Conservation (phyloP, 2,113 vertebrate species). For the Hymenochirus boettgeri region DNA sequence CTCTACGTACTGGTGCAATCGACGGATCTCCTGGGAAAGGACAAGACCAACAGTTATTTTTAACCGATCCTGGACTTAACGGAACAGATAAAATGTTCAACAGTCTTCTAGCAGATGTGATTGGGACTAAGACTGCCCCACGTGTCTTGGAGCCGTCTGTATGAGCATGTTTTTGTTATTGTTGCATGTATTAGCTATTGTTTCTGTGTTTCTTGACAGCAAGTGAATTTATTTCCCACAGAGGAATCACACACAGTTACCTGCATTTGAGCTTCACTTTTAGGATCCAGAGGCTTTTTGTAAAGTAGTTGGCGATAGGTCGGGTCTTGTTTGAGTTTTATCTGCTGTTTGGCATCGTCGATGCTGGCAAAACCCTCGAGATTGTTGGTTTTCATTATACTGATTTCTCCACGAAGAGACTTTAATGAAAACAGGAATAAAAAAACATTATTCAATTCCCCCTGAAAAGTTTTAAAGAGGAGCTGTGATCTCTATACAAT, state of each 20-base stretch:
- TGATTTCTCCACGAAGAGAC: conserved; percentile 89
- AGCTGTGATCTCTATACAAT: too few relatives aligned
- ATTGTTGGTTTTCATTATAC: conserved; percentile 81
- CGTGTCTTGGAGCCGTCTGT: too few relatives aligned
- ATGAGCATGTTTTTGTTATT: too few relatives aligned
- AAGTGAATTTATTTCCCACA: too few relatives aligned
- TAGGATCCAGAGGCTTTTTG: conserved; percentile 89
- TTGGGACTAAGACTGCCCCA: too few relatives aligned
- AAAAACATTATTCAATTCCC: not conserved
- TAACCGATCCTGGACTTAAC: too few relatives aligned
- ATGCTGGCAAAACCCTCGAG: conserved; percentile 88
- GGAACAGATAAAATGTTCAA: too few relatives aligned
- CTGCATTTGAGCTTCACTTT: conserved; percentile 89
- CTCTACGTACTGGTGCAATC: conserved; percentile 86
- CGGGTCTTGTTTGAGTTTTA: conserved; percentile 67
- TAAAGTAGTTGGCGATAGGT: conserved; percentile 84
- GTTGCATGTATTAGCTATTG: too few relatives aligned
- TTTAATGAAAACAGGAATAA: conserved; percentile 47
- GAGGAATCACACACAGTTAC: conserved; percentile 53
- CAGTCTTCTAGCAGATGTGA: not conserved
- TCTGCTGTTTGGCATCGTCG: conserved; percentile 82
- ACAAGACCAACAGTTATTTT: not conserved
- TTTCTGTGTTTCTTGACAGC: too few relatives aligned
- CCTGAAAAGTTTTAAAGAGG: too few relatives aligned
- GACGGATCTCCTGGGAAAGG: conserved; percentile 78